Evolutionary conservation across 2,888 invertebrate species (phyloP), one percentile per base, ranked within the genome.

Genomic region (Pollenia labialis): DNA sequence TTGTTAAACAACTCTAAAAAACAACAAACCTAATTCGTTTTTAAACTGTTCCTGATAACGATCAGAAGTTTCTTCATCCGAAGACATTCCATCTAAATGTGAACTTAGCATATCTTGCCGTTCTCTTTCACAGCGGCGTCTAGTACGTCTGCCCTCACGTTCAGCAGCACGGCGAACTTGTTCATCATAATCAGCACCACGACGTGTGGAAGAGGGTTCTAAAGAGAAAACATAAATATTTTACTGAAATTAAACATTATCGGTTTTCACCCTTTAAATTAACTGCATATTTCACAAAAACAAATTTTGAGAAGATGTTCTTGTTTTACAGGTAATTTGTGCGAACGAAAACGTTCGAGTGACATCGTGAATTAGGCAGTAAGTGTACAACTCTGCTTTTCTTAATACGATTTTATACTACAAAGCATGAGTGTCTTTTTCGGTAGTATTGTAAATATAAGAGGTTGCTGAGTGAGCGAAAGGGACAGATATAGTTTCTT

Each of bases 21-120:
- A 4, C 1, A 66, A 76, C 85, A 83, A 87, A 91, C 92, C 90
- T 92, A 94, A 94, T 88, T 95, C 94, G 90, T 94, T 94, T 89
- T 95, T 95, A 91, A 96, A 96, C 88, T 95, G 95, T 83, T 95
- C 94, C 90, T 95, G 95, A 88, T 96, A 96, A 88, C 97, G 96
- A 91, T 97, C 98, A 32, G 97, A 97, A 91, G 98, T 96, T 92
- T 99, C 99, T 92, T 99, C 99, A 92, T 99, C 99, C 90, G 98
- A 98, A 66, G 98, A 98, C 96, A 99, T 96, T 0, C 99, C 99
- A 92, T 99, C 99, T 84, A 97, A 95, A 92, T 99, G 99, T 16
- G 94, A 92, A 44, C 92, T 90, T 10, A 94, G 93, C 69, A 94
- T 93, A 32, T 94, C 94, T 72, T 95, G 95, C 79, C 95, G 94